phyloP scores from a whole-genome alignment of 1,140 invertebrate species.

The Leucophenga varia region DNA sequence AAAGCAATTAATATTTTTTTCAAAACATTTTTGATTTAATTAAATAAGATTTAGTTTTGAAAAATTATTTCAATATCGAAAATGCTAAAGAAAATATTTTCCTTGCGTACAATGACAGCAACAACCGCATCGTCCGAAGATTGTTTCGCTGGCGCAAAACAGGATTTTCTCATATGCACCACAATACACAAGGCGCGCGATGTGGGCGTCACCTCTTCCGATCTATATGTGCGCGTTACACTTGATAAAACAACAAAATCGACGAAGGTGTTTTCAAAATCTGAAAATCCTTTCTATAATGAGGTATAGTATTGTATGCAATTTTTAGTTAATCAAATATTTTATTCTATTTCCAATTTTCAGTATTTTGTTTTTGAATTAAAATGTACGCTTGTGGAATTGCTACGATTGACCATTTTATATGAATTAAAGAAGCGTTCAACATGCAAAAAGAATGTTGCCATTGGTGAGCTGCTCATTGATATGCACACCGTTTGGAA shows the following conservation, averaged over 20 bases:
- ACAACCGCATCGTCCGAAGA: too few relatives aligned
- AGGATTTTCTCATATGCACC: constrained; percentile 49
- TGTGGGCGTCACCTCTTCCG: constrained; percentile 54
- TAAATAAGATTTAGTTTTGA: too few relatives aligned
- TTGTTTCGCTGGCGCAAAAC: constrained; percentile 34
- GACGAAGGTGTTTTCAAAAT: constrained; percentile 59
- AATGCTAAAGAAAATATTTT: too few relatives aligned
- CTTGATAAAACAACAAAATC: constrained; percentile 61
- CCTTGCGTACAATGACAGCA: too few relatives aligned
- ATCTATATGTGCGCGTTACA: constrained; percentile 61
- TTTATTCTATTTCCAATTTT: constrained; percentile 18
- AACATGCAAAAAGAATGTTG: constrained; percentile 56
- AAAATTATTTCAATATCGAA: too few relatives aligned
- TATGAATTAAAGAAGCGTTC: constrained; percentile 58
- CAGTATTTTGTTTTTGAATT: constrained; percentile 76
- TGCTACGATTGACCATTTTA: constrained; percentile 53
- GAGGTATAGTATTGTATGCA: constrained; percentile 56
- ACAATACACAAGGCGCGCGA: constrained; percentile 47
- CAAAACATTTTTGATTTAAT: too few relatives aligned
- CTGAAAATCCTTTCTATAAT: constrained; percentile 64
- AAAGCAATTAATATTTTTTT: too few relatives aligned
- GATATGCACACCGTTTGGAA: constrained; percentile 73
- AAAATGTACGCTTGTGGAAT: constrained; percentile 58
- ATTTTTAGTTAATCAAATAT: not conserved
- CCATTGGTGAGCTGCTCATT: constrained; percentile 66